Conservation (phyloP, 2,797 vertebrate species). For the Hylomyscus alleni region DNA sequence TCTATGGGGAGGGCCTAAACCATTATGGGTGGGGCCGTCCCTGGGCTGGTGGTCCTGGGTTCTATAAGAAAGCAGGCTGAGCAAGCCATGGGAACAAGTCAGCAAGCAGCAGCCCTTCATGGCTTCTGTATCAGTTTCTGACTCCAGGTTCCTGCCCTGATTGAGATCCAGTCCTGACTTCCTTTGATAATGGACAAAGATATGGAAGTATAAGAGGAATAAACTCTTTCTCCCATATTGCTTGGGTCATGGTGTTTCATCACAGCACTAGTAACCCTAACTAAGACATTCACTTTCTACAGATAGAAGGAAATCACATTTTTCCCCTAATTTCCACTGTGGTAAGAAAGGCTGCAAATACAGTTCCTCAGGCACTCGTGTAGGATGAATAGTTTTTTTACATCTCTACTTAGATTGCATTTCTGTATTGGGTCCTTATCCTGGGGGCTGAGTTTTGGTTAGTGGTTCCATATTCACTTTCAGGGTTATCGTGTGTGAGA, state of each 20-base stretch:
- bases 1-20: neutral
- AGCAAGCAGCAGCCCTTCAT: neutral
- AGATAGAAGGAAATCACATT: neutral
- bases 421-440: neutral
- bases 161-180: neutral
- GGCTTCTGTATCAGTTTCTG: neutral
- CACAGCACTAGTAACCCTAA: neutral
- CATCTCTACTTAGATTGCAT: constrained; percentile 23
- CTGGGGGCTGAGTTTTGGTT: neutral
- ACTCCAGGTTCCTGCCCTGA: neutral
- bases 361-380: neutral
- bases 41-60: neutral
- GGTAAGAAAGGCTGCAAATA: neutral
- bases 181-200: neutral
- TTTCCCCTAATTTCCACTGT: neutral
- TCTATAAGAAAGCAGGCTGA: neutral
- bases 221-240: neutral
- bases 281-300: neutral
- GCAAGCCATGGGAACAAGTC: neutral
- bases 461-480: neutral
- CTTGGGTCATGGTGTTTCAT: neutral
- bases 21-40: no score
- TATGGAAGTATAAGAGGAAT: no score
- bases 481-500: neutral
- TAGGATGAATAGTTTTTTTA: neutral